Evolutionary conservation across 2,113 vertebrate genomes (phyloP).

Genomic region (Stomatorhinus ivindoensis): DNA sequence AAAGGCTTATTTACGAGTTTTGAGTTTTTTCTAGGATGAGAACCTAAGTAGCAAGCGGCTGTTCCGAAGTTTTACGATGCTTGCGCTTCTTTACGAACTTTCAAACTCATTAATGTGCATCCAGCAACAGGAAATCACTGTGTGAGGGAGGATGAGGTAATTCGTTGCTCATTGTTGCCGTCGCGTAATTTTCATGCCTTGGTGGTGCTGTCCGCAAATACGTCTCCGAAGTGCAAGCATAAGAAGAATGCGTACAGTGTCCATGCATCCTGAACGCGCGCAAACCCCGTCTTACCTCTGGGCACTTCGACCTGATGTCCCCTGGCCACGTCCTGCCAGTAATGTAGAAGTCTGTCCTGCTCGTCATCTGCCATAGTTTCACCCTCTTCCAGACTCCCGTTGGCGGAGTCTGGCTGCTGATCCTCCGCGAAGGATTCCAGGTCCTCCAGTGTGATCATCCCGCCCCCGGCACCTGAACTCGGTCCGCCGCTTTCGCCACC

Average conservation of each 20-base stretch:
- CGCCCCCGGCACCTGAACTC: conserved; percentile 27
- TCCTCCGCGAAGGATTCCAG: conserved; percentile 69
- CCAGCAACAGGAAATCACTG: neutral
- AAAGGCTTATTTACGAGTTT: neutral
- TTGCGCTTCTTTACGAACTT: neutral
- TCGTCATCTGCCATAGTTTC: conserved; percentile 58
- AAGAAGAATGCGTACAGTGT: neutral
- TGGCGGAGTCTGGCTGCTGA: conserved; percentile 58
- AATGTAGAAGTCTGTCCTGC: conserved; percentile 64
- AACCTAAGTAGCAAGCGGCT: neutral
- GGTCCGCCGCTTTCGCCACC: conserved; percentile 27
- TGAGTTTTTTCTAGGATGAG: neutral
- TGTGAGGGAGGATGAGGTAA: neutral
- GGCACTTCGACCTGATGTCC: conserved; percentile 79
- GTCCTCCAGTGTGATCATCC: conserved; percentile 74
- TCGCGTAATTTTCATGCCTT: neutral
- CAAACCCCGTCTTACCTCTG: conserved; percentile 57
- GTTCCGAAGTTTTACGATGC: neutral
- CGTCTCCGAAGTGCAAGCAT: neutral
- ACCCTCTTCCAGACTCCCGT: conserved; percentile 55
- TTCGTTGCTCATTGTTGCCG: neutral
- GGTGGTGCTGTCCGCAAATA: neutral
- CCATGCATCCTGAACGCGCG: neutral
- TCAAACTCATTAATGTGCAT: neutral
- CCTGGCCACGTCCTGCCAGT: conserved; percentile 76